phyloP scores from a whole-genome alignment of 2,888 invertebrate genomes.

The Eugnorisma glareosa region DNA sequence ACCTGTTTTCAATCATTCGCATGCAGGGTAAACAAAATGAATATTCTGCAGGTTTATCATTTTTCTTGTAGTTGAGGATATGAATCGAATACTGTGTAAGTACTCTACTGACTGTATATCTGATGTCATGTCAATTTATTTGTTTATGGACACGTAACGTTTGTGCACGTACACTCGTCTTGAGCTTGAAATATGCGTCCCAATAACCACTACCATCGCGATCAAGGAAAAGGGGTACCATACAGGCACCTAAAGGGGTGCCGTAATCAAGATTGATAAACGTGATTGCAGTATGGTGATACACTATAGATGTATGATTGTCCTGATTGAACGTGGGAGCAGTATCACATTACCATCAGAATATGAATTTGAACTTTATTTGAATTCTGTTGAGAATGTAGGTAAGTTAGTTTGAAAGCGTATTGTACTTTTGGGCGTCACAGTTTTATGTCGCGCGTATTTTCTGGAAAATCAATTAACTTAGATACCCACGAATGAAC shows the following conservation, averaged over 20 bases:
- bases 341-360: not conserved
- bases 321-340: not conserved
- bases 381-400: not conserved
- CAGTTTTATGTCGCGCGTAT: not conserved
- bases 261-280: not conserved
- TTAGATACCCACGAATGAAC: not conserved
- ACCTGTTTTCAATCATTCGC: constrained; percentile 12
- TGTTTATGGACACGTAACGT: not conserved
- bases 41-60: constrained; percentile 2
- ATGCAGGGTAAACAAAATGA: constrained; percentile 11
- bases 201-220: constrained; percentile 4
- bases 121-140: constrained; percentile 1
- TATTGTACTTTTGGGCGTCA: not conserved
- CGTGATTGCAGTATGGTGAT: constrained; percentile 4
- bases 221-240: constrained; percentile 5
- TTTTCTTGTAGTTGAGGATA: not conserved
- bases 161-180: not conserved
- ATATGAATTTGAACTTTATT: not conserved
- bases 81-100: not conserved
- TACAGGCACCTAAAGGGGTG: no score
- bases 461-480: not conserved
- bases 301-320: not conserved
- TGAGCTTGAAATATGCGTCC: constrained; percentile 2
- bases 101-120: constrained; percentile 7
- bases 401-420: not conserved